These are phyloP conservation scores for Leucosticte australis DNA, from an alignment of 2,113 vertebrate genomes.

Conservation along the genomic window DNA sequence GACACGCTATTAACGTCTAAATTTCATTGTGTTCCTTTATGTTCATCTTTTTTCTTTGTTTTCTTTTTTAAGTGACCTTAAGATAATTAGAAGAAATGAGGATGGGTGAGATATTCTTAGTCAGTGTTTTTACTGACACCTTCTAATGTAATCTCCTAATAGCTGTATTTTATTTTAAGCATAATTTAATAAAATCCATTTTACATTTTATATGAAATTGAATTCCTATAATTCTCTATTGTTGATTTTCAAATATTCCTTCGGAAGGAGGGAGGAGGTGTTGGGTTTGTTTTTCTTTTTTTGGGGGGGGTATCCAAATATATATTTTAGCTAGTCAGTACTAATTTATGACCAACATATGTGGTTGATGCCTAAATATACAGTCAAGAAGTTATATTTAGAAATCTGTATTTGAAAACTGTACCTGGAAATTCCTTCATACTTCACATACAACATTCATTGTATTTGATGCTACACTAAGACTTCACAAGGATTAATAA, in stretches of 20 bases:
- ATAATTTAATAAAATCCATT: not conserved
- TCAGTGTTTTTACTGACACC: not conserved
- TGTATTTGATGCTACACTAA: not conserved
- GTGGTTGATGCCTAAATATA: not conserved
- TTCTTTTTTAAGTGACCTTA: not conserved
- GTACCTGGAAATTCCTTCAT: not conserved
- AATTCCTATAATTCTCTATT: not conserved
- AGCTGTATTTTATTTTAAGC: not conserved
- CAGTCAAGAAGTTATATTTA: not conserved
- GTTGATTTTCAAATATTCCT: not conserved
- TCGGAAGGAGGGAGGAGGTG: accelerated
- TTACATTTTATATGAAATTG: not conserved
- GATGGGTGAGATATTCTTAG: not conserved
- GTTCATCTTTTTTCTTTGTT: not conserved
- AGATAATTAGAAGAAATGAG: not conserved
- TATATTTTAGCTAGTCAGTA: not conserved
- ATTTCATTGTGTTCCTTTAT: not conserved
- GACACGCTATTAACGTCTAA: not conserved
- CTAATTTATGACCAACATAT: not conserved
- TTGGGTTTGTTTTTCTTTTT: accelerated
- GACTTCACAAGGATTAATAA: not conserved
- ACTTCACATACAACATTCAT: not conserved
- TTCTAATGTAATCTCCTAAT: not conserved
- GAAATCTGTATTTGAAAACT: not conserved
- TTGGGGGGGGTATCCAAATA: not conserved